Conservation (phyloP, 1,140 invertebrate species). For the Ostrea denselamellosa region DNA sequence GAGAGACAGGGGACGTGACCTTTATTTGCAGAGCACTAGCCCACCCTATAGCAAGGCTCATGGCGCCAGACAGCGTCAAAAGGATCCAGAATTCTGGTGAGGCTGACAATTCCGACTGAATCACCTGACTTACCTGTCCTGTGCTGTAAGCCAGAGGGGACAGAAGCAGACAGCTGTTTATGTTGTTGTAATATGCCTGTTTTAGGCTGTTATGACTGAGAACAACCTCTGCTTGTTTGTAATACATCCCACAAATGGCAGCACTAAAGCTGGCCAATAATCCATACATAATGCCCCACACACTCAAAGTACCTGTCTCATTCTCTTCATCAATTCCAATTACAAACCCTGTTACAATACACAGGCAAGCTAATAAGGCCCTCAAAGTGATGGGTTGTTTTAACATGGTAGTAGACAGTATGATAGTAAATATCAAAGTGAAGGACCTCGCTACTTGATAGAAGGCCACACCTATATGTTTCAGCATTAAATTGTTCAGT, state of each 20-base stretch:
- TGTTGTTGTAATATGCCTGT: slow-evolving; percentile 72
- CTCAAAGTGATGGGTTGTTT: slow-evolving; percentile 62
- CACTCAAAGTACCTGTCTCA: slow-evolving; percentile 69
- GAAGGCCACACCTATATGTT: slow-evolving; percentile 77
- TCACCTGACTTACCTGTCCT: slow-evolving; percentile 66
- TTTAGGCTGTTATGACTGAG: slow-evolving; percentile 69
- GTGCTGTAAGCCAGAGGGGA: slow-evolving; percentile 70
- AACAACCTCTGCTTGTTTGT: slow-evolving; percentile 67
- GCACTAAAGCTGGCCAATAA: slow-evolving; percentile 74
- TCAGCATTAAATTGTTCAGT: slow-evolving; percentile 77
- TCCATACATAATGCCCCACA: slow-evolving; percentile 75
- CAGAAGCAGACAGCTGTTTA: slow-evolving; percentile 73
- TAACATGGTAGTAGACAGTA: slow-evolving; percentile 71
- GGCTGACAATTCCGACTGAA: slow-evolving; percentile 56
- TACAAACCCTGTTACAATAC: slow-evolving; percentile 74
- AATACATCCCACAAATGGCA: slow-evolving; percentile 75
- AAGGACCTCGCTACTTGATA: slow-evolving; percentile 78
- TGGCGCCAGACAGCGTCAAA: slow-evolving; percentile 69
- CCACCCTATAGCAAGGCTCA: slow-evolving; percentile 76
- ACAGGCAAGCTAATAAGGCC: slow-evolving; percentile 69
- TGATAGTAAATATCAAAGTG: slow-evolving; percentile 77
- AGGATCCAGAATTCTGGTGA: slow-evolving; percentile 67
- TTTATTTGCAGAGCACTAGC: slow-evolving; percentile 76
- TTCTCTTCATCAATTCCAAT: slow-evolving; percentile 77
- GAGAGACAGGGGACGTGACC: slow-evolving; percentile 76